Conservation (phyloP, 2,797 vertebrate genomes). For the Pterois miles region DNA sequence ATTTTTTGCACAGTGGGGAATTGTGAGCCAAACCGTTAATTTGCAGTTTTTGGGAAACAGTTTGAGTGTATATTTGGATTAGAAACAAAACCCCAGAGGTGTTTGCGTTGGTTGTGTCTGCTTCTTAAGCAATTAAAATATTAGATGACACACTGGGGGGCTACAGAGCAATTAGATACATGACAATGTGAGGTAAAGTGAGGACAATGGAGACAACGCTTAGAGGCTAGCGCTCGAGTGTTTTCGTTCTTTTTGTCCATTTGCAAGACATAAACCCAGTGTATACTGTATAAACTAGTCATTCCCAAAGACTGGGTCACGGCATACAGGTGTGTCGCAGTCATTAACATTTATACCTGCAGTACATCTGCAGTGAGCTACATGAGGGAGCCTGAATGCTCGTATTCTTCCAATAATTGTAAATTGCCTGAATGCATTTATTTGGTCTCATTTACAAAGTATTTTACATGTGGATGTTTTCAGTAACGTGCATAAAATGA, state of each 20-base stretch:
- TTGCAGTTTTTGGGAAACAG: not conserved
- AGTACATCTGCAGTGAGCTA: no score
- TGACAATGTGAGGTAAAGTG: not conserved
- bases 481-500: no score
- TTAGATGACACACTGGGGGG: not conserved
- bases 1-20: not conserved
- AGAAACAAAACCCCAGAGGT: not conserved
- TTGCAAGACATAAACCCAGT: not conserved
- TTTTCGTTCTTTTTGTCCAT: not conserved
- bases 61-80: constrained; percentile 5
- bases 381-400: no score
- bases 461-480: no score
- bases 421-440: no score
- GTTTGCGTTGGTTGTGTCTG: not conserved
- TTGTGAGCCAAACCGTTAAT: not conserved
- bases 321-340: no score
- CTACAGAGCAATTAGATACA: not conserved
- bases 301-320: no score
- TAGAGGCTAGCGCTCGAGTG: not conserved
- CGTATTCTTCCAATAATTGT: no score
- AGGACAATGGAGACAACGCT: not conserved
- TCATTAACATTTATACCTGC: no score
- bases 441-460: no score
- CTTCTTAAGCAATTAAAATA: constrained; percentile 21
- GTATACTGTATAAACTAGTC: no score